Evolutionary conservation across 2,113 vertebrate species (phyloP).

Genomic region (Chiloscyllium plagiosum): DNA sequence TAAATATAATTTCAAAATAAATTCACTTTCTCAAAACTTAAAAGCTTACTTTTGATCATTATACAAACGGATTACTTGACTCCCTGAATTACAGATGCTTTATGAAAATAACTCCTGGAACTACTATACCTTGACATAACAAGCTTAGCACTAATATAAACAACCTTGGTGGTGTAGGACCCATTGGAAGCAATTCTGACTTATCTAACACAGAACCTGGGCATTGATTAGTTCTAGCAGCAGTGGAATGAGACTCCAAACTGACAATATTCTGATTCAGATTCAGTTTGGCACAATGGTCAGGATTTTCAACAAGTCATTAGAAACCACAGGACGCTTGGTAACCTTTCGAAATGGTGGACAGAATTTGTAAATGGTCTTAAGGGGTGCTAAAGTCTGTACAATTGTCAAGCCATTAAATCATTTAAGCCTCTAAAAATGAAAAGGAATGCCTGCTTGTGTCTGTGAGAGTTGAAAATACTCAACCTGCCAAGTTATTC

Average conservation of each 20-base stretch:
- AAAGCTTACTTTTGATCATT: background rate
- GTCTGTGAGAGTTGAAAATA: no score
- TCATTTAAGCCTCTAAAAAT: no score
- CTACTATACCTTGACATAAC: background rate
- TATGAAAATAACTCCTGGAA: background rate
- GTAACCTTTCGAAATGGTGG: background rate
- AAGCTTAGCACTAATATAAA: background rate
- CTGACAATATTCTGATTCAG: background rate
- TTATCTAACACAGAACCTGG: background rate
- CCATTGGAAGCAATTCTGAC: background rate
- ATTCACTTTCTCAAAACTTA: constrained; percentile 13
- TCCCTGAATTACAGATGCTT: background rate
- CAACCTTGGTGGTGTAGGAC: no score
- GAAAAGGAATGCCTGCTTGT: no score
- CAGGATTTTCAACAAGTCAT: background rate
- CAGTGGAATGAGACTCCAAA: no score
- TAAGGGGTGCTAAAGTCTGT: no score
- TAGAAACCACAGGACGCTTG: background rate
- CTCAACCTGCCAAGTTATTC: no score
- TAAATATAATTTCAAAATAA: background rate
- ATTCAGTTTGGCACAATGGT: background rate
- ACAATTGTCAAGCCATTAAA: no score
- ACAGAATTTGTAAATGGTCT: no score
- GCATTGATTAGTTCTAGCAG: background rate
- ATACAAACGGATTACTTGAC: background rate